These are phyloP conservation scores for Gallinago undulata DNA, from an alignment of 2,113 vertebrate species.

Conservation along the genomic window DNA sequence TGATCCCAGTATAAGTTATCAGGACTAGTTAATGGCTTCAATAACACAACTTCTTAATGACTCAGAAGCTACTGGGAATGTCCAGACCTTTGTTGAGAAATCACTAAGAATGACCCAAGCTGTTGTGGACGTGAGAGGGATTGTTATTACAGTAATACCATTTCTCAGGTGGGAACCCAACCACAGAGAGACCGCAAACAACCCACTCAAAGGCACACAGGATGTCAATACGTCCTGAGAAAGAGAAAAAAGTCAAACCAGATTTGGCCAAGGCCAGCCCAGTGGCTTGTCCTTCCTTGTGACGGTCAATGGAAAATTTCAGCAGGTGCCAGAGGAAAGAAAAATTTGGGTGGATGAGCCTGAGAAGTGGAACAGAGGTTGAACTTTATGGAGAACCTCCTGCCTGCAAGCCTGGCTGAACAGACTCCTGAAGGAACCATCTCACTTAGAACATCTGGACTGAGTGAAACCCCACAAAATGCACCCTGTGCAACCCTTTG, in stretches of 20 bases:
- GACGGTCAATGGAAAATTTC: not conserved
- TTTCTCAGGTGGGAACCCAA: not conserved
- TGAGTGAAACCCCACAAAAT: not conserved
- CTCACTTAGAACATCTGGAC: not conserved
- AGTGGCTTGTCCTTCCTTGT: not conserved
- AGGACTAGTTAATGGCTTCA: not conserved
- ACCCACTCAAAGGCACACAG: not conserved
- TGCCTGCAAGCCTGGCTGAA: not conserved
- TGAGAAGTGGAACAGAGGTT: not conserved
- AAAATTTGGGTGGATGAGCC: not conserved
- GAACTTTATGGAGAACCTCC: not conserved
- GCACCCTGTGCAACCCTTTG: not conserved
- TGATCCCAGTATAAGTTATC: not conserved
- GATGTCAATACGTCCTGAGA: not conserved
- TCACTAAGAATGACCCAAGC: not conserved
- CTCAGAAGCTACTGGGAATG: not conserved
- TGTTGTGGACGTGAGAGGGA: not conserved
- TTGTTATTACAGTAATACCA: not conserved
- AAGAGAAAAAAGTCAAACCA: not conserved
- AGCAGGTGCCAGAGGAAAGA: not conserved
- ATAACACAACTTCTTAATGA: not conserved
- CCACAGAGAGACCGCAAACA: not conserved
- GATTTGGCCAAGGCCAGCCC: not conserved
- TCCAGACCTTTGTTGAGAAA: not conserved
- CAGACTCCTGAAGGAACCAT: not conserved